Percentiles rank a stretch among this genome's conserved stretches.
Conservation (phyloP, 2,888 invertebrate genomes). For the Griposia aprilina region DNA sequence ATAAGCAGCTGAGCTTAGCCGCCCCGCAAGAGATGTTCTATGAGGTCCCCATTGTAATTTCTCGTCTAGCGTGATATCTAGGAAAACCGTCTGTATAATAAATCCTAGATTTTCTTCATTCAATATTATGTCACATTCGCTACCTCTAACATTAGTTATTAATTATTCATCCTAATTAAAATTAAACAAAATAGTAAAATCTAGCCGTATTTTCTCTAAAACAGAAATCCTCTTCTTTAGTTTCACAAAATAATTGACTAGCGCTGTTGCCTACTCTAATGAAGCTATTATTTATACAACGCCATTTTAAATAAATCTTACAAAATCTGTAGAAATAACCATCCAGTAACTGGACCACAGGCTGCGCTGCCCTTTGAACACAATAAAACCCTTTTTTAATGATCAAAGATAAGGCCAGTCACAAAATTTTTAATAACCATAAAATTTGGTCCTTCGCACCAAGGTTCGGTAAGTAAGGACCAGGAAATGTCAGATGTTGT, state of each 20-base stretch:
- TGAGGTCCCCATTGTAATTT: too few species aligned
- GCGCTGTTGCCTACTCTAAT: neutral
- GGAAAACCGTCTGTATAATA: too few species aligned
- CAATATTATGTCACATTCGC: too few species aligned
- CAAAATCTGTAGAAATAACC: slow-evolving; percentile 31
- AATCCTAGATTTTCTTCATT: too few species aligned
- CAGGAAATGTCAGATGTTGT: slow-evolving; percentile 67
- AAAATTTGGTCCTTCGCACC: slow-evolving; percentile 67
- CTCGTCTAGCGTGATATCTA: too few species aligned
- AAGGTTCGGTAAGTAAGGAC: slow-evolving; percentile 57
- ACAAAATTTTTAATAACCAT: slow-evolving; percentile 68
- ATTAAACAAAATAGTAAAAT: neutral
- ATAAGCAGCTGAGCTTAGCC: too few species aligned
- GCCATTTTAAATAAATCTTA: slow-evolving; percentile 23
- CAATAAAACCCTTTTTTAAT: slow-evolving; percentile 69
- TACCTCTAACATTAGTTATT: too few species aligned
- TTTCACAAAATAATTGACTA: neutral
- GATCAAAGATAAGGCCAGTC: slow-evolving; percentile 64
- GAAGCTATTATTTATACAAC: slow-evolving; percentile 8
- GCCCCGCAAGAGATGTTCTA: too few species aligned
- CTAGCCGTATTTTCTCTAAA: neutral
- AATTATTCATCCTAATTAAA: neutral
- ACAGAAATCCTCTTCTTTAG: neutral
- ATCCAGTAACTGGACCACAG: slow-evolving; percentile 50
- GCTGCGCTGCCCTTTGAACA: slow-evolving; percentile 40